Percentiles rank a stretch among this genome's conserved stretches.
Conservation (phyloP, 2,113 vertebrate genomes). For the Pseudopodoces humilis region DNA sequence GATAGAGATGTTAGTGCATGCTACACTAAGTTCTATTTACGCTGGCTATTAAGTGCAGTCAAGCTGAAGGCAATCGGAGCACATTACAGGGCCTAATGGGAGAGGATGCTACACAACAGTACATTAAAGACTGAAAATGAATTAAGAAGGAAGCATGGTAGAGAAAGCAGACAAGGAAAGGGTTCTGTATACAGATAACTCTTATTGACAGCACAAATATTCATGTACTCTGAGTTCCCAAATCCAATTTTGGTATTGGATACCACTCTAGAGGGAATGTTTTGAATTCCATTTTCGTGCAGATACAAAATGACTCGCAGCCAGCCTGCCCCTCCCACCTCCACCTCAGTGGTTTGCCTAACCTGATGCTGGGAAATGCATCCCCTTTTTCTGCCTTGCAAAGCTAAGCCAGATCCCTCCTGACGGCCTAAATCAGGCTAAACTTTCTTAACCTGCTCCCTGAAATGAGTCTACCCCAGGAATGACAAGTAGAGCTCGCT, state of each 20-base stretch:
- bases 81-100: constrained; percentile 87
- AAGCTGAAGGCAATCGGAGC: constrained; percentile 86
- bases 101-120: constrained; percentile 86
- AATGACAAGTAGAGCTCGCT: neutral
- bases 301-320: constrained; percentile 17
- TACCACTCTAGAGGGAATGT: constrained; percentile 56
- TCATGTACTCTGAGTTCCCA: constrained; percentile 67
- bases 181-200: constrained; percentile 77
- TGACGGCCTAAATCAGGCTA: neutral
- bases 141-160: constrained; percentile 80
- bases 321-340: neutral
- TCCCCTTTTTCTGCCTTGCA: neutral
- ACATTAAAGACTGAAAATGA: constrained; percentile 87
- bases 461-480: neutral
- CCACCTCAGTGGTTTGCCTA: neutral
- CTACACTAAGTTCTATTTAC: constrained; percentile 91
- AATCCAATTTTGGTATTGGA: constrained; percentile 73
- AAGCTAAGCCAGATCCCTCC: neutral
- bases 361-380: constrained; percentile 31
- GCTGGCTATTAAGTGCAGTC: constrained; percentile 89
- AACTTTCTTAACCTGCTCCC: neutral
- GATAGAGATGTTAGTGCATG: constrained; percentile 89
- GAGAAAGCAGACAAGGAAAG: constrained; percentile 77
- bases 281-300: constrained; percentile 60
- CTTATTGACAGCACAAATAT: constrained; percentile 75